These are phyloP conservation scores for Nephila pilipes DNA, from an alignment of 1,140 invertebrate genomes.

Conservation along the genomic window DNA sequence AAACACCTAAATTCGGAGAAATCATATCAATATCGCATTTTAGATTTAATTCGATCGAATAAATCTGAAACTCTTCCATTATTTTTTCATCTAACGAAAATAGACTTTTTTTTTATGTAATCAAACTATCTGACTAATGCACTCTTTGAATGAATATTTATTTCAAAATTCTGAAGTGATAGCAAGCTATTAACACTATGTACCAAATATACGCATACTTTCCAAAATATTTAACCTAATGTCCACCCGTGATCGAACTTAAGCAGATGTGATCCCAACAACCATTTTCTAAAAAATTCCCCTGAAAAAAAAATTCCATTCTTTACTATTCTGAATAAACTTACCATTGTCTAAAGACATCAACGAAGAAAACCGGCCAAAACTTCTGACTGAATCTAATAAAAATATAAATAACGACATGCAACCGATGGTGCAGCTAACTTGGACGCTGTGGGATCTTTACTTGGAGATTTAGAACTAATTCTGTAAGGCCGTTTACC, in stretches of 20 bases:
- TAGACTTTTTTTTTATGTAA: too few species aligned
- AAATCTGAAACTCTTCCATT: too few species aligned
- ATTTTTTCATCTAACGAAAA: too few species aligned
- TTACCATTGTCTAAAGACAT: background rate
- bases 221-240: too few species aligned
- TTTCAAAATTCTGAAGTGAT: too few species aligned
- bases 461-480: constrained; percentile 19
- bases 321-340: background rate
- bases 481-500: constrained; percentile 44
- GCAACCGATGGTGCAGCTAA: constrained; percentile 22
- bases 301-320: background rate
- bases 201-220: too few species aligned
- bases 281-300: background rate
- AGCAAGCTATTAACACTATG: too few species aligned
- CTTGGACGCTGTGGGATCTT: constrained; percentile 32
- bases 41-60: too few species aligned
- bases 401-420: constrained; percentile 39
- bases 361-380: background rate
- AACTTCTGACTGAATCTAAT: constrained; percentile 7
- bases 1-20: too few species aligned
- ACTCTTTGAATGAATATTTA: too few species aligned
- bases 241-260: background rate
- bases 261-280: background rate
- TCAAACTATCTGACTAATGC: too few species aligned
- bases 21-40: too few species aligned